Conservation (phyloP, 2,888 invertebrate genomes). For the Yponomeuta malinellus region DNA sequence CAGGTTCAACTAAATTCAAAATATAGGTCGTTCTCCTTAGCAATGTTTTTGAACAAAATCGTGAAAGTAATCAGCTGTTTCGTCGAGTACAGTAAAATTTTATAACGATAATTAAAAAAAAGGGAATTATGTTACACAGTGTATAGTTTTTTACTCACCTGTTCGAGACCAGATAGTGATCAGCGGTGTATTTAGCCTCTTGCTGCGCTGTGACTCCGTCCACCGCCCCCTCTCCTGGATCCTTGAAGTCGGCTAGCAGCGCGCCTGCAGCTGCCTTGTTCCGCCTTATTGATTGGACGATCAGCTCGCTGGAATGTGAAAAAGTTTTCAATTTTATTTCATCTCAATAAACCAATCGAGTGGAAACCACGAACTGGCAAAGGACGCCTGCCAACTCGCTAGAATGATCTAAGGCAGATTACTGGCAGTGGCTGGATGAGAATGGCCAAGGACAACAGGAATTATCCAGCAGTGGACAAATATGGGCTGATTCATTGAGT, state of each 20-base stretch:
- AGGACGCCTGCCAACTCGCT: not conserved
- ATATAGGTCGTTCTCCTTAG: too few species aligned
- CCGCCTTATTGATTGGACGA: conserved; percentile 78
- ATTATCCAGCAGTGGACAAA: too few species aligned
- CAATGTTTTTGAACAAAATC: too few species aligned
- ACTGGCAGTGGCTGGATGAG: too few species aligned
- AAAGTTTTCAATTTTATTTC: not conserved
- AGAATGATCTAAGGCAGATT: too few species aligned
- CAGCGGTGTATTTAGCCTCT: conserved; percentile 68
- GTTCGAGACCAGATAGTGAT: conserved; percentile 61
- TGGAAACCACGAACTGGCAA: not conserved
- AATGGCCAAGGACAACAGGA: too few species aligned
- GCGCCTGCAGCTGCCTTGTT: conserved; percentile 82
- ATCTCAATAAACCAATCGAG: not conserved
- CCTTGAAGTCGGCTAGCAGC: conserved; percentile 81
- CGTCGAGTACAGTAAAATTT: too few species aligned
- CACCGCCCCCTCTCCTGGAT: conserved; percentile 73
- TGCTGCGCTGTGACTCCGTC: conserved; percentile 75
- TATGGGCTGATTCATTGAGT: too few species aligned
- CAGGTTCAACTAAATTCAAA: too few species aligned
- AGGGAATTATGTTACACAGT: too few species aligned
- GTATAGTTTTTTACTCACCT: conserved; percentile 34
- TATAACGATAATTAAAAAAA: too few species aligned
- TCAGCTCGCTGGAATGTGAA: conserved; percentile 76
- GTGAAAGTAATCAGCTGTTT: too few species aligned